Percentiles rank a stretch among this genome's conserved stretches.
Conservation (phyloP, 2,113 vertebrate species). For the Macquaria australasica region DNA sequence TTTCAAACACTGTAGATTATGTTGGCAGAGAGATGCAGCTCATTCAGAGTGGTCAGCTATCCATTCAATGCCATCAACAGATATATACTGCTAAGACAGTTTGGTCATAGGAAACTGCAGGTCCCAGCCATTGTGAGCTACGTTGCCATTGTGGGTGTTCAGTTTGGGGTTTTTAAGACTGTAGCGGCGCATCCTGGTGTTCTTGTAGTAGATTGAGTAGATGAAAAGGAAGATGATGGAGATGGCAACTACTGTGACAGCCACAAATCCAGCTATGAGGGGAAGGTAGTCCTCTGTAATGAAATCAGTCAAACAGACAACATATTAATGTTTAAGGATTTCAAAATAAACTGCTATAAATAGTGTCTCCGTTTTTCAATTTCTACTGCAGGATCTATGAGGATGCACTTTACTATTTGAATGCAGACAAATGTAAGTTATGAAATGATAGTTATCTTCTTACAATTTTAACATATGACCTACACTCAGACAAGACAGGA, state of each 20-base stretch:
- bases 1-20: conserved; percentile 3
- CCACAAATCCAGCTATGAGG: conserved; percentile 83
- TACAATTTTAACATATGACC: background rate
- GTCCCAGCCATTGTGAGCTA: conserved; percentile 81
- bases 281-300: conserved; percentile 85
- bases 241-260: conserved; percentile 76
- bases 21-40: conserved; percentile 32
- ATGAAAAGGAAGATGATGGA: conserved; percentile 80
- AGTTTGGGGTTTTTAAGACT: conserved; percentile 79
- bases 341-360: background rate
- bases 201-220: conserved; percentile 87
- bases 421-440: background rate
- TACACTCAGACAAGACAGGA: background rate
- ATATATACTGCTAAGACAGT: conserved; percentile 65
- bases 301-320: conserved; percentile 24
- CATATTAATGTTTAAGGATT: background rate
- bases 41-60: conserved; percentile 27
- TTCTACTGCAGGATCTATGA: background rate
- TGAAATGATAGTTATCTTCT: background rate
- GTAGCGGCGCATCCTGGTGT: conserved; percentile 83
- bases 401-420: background rate
- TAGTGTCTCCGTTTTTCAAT: background rate
- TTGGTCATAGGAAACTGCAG: conserved; percentile 79
- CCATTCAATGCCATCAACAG: conserved; percentile 10
- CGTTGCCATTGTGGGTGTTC: conserved; percentile 69